These are phyloP conservation scores for Oscheius sp. DNA, from an alignment of 2,888 invertebrate genomes.

Conservation along the genomic window DNA sequence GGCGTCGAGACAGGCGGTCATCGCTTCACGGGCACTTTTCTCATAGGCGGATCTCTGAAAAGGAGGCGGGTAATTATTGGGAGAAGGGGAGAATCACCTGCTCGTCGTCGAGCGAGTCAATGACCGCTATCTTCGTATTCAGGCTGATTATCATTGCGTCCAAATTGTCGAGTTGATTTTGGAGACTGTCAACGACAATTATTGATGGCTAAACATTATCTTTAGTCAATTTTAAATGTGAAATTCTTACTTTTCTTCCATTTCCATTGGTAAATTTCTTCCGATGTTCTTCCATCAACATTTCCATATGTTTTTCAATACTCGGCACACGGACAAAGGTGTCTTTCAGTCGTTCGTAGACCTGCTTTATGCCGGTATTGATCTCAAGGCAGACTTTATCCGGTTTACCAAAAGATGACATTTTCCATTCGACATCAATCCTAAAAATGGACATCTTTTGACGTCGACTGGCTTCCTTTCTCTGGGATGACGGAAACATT, in stretches of 20 bases:
- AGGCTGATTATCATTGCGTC: constrained; percentile 67
- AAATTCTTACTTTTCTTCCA: not conserved
- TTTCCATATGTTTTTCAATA: constrained; percentile 46
- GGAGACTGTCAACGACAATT: constrained; percentile 33
- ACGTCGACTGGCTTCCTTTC: no score
- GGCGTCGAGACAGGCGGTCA: constrained; percentile 59
- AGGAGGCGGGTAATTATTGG: not conserved
- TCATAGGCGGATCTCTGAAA: constrained; percentile 46
- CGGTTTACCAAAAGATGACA: constrained; percentile 56
- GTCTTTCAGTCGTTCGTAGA: constrained; percentile 42
- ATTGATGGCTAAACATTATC: not conserved
- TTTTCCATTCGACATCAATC: constrained; percentile 67
- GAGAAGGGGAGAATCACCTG: constrained; percentile 31
- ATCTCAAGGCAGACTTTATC: constrained; percentile 69
- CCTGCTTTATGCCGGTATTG: constrained; percentile 67
- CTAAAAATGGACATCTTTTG: constrained; percentile 20
- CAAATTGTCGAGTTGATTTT: constrained; percentile 62
- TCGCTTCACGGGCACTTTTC: constrained; percentile 54
- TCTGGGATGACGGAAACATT: no score
- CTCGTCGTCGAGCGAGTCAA: constrained; percentile 63
- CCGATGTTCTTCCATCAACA: constrained; percentile 49
- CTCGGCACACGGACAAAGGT: constrained; percentile 38
- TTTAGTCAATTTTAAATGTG: not conserved
- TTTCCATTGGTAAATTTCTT: not conserved
- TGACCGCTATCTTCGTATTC: constrained; percentile 68